phyloP scores from a whole-genome alignment of 2,113 vertebrate genomes.

The Cairina moschata region DNA sequence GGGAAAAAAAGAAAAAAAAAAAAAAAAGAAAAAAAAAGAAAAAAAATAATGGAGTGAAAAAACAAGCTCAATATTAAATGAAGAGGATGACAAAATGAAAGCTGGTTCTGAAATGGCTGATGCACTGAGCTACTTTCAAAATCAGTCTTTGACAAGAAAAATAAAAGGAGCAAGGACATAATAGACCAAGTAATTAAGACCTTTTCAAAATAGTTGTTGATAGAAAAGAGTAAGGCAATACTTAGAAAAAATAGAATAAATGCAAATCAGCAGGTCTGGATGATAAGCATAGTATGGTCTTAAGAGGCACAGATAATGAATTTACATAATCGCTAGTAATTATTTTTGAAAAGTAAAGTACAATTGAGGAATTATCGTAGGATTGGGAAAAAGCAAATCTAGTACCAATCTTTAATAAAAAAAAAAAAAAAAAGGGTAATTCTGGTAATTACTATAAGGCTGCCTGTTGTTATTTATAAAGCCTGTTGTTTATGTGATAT shows the following conservation, averaged over 20 bases:
- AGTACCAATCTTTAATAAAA: conserved; percentile 31
- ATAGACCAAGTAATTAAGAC: conserved; percentile 62
- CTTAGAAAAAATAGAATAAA: conserved; percentile 31
- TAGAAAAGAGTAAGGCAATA: conserved; percentile 43
- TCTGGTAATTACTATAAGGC: conserved; percentile 8
- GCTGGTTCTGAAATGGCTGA: conserved; percentile 53
- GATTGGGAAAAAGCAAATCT: conserved; percentile 30
- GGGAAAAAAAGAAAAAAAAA: background rate
- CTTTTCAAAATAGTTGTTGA: conserved; percentile 60
- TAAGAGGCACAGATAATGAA: conserved; percentile 64
- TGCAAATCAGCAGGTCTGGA: conserved; percentile 28
- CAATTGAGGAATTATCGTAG: conserved; percentile 42
- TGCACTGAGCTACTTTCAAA: conserved; percentile 34
- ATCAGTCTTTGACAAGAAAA: conserved; percentile 53
- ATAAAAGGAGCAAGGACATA: conserved; percentile 37
- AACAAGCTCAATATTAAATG: conserved; percentile 54
- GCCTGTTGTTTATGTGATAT: background rate
- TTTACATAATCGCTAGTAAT: conserved; percentile 61
- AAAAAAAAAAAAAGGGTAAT: background rate
- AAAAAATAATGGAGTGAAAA: conserved; percentile 48
- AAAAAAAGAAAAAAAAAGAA: background rate
- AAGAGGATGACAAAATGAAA: conserved; percentile 57
- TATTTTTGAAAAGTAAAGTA: conserved; percentile 55
- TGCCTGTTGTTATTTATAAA: conserved; percentile 34
- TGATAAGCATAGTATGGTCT: conserved; percentile 40